phyloP scores from a whole-genome alignment of 2,113 vertebrate genomes.

The Notothenia rossii region DNA sequence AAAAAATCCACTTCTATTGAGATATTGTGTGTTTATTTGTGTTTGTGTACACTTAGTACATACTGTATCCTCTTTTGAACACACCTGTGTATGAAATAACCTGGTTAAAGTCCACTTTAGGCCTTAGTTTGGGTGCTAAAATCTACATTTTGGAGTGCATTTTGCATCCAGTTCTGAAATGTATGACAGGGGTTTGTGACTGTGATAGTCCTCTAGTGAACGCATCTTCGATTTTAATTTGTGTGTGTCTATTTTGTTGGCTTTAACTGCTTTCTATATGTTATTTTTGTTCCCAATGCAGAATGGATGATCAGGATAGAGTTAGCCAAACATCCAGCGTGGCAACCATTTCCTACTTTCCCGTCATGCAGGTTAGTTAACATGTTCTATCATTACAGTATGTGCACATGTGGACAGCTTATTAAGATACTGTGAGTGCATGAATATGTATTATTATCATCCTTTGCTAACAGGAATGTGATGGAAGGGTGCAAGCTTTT shows the following conservation, averaged over 20 bases:
- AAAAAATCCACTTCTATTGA: neutral
- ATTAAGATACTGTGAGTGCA: neutral
- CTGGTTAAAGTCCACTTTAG: neutral
- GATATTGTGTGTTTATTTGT: neutral
- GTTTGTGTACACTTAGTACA: neutral
- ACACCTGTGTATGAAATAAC: neutral
- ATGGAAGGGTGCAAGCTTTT: slow-evolving; percentile 88
- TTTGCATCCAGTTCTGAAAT: too few species aligned
- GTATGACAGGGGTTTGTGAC: neutral
- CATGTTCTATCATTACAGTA: neutral
- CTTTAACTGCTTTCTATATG: neutral
- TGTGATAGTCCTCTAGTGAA: neutral
- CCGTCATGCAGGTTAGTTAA: slow-evolving; percentile 74
- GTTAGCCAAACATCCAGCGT: slow-evolving; percentile 86
- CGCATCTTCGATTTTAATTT: neutral
- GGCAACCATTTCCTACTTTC: slow-evolving; percentile 84
- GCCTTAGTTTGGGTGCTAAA: neutral
- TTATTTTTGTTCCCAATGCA: slow-evolving; percentile 41
- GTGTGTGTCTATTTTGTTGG: neutral
- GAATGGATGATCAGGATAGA: slow-evolving; percentile 86
- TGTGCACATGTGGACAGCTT: neutral
- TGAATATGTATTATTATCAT: neutral
- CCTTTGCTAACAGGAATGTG: slow-evolving; percentile 59
- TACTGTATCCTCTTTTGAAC: neutral
- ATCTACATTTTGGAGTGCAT: neutral